Evolutionary conservation across 2,888 invertebrate species (phyloP).

Genomic region (Dichetophora obliterata): DNA sequence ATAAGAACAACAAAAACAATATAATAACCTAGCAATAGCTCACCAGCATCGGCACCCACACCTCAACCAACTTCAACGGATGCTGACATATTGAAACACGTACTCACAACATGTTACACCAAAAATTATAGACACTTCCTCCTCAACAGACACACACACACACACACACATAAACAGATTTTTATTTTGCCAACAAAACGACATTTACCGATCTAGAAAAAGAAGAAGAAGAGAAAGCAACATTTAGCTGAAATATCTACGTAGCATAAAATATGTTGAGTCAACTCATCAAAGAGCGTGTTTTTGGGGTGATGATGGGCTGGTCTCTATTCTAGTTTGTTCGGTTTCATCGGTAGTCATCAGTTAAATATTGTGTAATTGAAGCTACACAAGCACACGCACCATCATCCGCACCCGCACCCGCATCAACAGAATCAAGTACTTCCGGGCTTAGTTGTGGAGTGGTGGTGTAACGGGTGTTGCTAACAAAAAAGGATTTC

Average conservation of each 20-base stretch:
- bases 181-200: constrained; percentile 57
- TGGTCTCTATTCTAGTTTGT: neutral
- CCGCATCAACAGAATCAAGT: neutral
- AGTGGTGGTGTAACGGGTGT: constrained; percentile 18
- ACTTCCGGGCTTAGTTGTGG: neutral
- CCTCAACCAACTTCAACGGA: constrained; percentile 45
- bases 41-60: neutral
- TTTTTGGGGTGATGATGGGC: constrained; percentile 32
- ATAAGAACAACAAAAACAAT: neutral
- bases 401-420: neutral
- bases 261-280: constrained; percentile 66
- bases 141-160: too few species aligned
- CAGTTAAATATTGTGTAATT: constrained; percentile 45
- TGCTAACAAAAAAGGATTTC: constrained; percentile 52
- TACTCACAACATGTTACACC: constrained; percentile 67
- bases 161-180: constrained; percentile 49
- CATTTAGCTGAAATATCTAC: constrained; percentile 48
- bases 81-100: constrained; percentile 65
- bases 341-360: constrained; percentile 19
- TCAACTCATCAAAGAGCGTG: constrained; percentile 60
- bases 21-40: neutral
- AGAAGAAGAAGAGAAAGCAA: neutral
- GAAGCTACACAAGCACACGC: constrained; percentile 31
- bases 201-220: neutral
- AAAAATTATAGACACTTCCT: constrained; percentile 66